A percentile compares a stretch with the other conserved stretches of the same genome.
Conservation (phyloP, 2,113 vertebrate species). For the Corynorhinus townsendii region DNA sequence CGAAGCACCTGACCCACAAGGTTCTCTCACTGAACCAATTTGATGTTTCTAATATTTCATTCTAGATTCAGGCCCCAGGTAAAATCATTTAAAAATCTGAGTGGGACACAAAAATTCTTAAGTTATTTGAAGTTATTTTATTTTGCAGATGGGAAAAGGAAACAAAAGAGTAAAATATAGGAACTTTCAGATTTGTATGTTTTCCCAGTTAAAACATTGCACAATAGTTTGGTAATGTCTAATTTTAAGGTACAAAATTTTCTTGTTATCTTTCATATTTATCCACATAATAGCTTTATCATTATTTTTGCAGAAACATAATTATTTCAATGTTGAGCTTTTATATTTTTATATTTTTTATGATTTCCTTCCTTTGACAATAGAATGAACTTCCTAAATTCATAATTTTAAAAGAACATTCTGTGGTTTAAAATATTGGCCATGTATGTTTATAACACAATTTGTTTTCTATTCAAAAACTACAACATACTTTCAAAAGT, state of each 20-base stretch:
- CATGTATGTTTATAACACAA: neutral
- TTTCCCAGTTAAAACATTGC: neutral
- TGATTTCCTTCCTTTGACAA: neutral
- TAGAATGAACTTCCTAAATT: neutral
- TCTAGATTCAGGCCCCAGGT: neutral
- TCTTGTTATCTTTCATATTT: neutral
- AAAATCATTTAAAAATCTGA: neutral
- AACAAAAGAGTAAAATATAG: neutral
- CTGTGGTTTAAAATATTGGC: neutral
- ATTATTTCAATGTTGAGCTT: neutral
- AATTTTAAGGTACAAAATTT: neutral
- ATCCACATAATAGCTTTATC: neutral
- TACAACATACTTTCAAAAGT: slow-evolving; percentile 16
- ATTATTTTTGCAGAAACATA: neutral
- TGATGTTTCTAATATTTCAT: neutral
- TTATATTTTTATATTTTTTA: neutral
- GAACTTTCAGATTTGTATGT: neutral
- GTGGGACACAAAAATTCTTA: neutral
- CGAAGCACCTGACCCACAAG: neutral
- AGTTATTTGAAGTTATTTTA: neutral
- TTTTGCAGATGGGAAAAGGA: neutral
- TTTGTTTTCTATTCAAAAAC: slow-evolving; percentile 14
- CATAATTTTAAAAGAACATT: neutral
- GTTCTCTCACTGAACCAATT: neutral
- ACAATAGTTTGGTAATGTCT: neutral